Evolutionary conservation across 1,140 invertebrate species (phyloP), one percentile per base, ranked within the genome.

Genomic region (Babylonia areolata): DNA sequence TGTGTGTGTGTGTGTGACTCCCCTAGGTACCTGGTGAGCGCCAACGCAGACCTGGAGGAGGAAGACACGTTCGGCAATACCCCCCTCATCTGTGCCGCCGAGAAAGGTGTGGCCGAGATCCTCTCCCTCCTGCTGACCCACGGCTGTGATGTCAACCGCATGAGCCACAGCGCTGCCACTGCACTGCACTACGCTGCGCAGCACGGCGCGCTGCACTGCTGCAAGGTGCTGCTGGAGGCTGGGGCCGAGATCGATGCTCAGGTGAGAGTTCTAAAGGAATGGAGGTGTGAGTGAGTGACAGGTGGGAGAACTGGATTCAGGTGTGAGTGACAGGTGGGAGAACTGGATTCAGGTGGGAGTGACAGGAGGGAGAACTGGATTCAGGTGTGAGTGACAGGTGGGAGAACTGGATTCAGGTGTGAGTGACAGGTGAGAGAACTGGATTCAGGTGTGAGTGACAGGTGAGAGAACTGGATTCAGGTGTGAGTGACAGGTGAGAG

Each of bases 41-140:
- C 92, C 40, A 91, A 92, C 58, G 93, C 94, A 23, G 90, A 92
- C 51, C 77, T 92, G 35, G 92, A 93, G 75, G 91, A 92, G 75
- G 91, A 92, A 64, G 92, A 94, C 85, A 91, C 91, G 2, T 94
- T 93, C 86, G 92, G 92, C 15, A 98, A 97, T 54, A 98, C 98
- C 23, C 97, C 97, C 12, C 95, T 98, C 75, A 98, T 98, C 91
- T 95, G 98, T 90, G 96, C 97, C 17, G 96, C 97, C 2, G 97
- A 97, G 37, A 97, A 97, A 93, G 97, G 97, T 0, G 97, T 98
- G 94, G 95, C 96, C 54, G 96, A 97, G 39, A 97, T 97, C 90
- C 97, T 98, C 28, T 94, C 96, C 89, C 96, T 98, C 93, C 95
- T 98, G 85, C 94, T 98, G 82, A 95, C 96, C 84, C 96, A 96